Conservation (phyloP, 2,888 invertebrate genomes). For the Mystacides longicornis region DNA sequence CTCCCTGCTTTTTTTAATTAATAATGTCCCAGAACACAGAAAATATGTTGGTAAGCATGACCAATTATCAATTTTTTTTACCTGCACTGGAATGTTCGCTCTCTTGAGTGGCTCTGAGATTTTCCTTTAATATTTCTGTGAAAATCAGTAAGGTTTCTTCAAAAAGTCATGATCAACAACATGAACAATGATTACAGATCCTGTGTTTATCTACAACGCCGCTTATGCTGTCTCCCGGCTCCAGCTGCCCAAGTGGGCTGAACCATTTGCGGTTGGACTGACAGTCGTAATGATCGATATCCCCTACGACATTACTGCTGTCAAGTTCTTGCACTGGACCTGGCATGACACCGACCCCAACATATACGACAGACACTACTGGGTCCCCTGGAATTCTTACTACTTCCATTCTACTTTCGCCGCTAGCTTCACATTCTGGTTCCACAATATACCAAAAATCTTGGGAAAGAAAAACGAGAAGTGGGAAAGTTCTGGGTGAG, state of each 20-base stretch:
- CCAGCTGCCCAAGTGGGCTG: slow-evolving; percentile 49
- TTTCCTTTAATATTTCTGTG: no score
- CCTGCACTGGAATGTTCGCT: no score
- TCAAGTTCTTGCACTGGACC: slow-evolving; percentile 75
- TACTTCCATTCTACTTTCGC: slow-evolving; percentile 74
- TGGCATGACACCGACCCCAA: slow-evolving; percentile 75
- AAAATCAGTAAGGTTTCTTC: neutral
- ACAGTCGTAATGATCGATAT: slow-evolving; percentile 65
- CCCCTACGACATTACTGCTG: slow-evolving; percentile 71
- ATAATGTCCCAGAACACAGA: no score
- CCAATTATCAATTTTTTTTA: no score
- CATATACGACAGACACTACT: slow-evolving; percentile 65
- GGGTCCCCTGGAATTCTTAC: slow-evolving; percentile 80
- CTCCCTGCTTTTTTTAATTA: no score
- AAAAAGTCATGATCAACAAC: neutral
- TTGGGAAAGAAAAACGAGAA: slow-evolving; percentile 47
- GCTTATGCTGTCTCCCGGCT: slow-evolving; percentile 50
- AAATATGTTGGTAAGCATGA: no score
- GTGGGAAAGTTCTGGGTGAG: slow-evolving; percentile 52
- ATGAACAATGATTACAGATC: slow-evolving; percentile 39
- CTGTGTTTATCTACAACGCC: slow-evolving; percentile 54
- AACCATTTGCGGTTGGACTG: slow-evolving; percentile 62
- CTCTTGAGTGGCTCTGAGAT: no score
- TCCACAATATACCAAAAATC: slow-evolving; percentile 51
- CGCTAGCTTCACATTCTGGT: slow-evolving; percentile 62